phyloP scores from a whole-genome alignment of 1,140 invertebrate species.

The Heliconius nattereri region DNA sequence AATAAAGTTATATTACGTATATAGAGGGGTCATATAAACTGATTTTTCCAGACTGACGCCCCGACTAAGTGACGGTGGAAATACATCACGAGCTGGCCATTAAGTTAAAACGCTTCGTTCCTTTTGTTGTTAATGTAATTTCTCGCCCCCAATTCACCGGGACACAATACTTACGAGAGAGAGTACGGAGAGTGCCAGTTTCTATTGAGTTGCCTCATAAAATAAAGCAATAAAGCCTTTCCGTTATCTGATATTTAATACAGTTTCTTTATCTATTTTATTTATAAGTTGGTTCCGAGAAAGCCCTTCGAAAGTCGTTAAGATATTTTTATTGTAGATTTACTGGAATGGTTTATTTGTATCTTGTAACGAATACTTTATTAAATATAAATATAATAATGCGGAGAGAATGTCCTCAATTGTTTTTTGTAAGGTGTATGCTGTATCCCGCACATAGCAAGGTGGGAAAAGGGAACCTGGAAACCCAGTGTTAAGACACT shows the following conservation, averaged over 20 bases:
- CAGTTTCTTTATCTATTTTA: slow-evolving; percentile 10
- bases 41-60: slow-evolving; percentile 1
- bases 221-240: slow-evolving; percentile 17
- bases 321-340: background rate
- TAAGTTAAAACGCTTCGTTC: slow-evolving; percentile 35
- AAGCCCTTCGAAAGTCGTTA: background rate
- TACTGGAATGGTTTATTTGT: background rate
- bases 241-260: slow-evolving; percentile 10
- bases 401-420: background rate
- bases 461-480: too few relatives aligned
- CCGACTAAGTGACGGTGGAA: background rate
- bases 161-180: slow-evolving; percentile 12
- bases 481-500: too few relatives aligned
- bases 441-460: too few relatives aligned
- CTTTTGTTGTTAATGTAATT: slow-evolving; percentile 36
- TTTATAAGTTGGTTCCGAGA: background rate
- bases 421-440: background rate
- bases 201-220: slow-evolving; percentile 18
- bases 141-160: slow-evolving; percentile 18
- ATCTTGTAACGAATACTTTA: background rate
- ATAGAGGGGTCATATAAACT: slow-evolving; percentile 2
- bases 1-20: background rate
- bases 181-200: slow-evolving; percentile 13
- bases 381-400: background rate
- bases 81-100: slow-evolving; percentile 25